These are phyloP conservation scores for Xiphophorus couchianus DNA, from an alignment of 2,113 vertebrate species.

Conservation along the genomic window DNA sequence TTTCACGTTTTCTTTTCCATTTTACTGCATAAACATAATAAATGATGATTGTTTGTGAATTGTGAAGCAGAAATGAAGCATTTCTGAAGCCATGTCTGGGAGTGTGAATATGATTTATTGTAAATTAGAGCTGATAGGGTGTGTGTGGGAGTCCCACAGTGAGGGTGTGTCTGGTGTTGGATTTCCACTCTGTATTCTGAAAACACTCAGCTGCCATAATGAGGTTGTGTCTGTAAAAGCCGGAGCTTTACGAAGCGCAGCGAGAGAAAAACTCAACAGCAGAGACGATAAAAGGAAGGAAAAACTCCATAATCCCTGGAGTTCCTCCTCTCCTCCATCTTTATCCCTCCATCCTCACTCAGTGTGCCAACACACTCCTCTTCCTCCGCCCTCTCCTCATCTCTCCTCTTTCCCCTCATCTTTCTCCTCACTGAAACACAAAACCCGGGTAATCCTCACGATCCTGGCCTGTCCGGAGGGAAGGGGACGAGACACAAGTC, in stretches of 20 bases:
- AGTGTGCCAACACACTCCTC: constrained; percentile 43
- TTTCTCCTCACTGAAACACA: constrained; percentile 68
- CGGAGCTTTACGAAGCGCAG: constrained; percentile 14
- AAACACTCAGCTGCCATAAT: constrained; percentile 53
- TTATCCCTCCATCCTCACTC: constrained; percentile 31
- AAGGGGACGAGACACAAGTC: constrained; percentile 14
- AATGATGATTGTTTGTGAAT: too few relatives aligned
- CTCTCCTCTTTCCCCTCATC: constrained; percentile 61
- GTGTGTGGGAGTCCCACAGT: constrained; percentile 46
- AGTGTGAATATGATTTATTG: constrained; percentile 37
- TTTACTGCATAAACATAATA: too few relatives aligned
- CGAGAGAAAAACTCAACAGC: not conserved
- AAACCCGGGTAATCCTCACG: constrained; percentile 71
- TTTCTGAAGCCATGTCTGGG: not conserved
- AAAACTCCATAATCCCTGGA: constrained; percentile 51
- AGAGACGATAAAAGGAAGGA: constrained; percentile 39
- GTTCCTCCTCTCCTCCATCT: constrained; percentile 25
- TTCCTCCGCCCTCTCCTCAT: constrained; percentile 43
- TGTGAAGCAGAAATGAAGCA: too few relatives aligned
- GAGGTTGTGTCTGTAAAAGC: constrained; percentile 28
- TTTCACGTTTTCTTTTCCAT: not conserved
- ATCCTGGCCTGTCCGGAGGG: constrained; percentile 59
- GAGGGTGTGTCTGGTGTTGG: constrained; percentile 69
- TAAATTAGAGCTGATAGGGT: constrained; percentile 6
- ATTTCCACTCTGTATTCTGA: constrained; percentile 57